These are phyloP conservation scores for Hylaea fasciaria DNA, from an alignment of 2,888 invertebrate genomes.

Conservation along the genomic window DNA sequence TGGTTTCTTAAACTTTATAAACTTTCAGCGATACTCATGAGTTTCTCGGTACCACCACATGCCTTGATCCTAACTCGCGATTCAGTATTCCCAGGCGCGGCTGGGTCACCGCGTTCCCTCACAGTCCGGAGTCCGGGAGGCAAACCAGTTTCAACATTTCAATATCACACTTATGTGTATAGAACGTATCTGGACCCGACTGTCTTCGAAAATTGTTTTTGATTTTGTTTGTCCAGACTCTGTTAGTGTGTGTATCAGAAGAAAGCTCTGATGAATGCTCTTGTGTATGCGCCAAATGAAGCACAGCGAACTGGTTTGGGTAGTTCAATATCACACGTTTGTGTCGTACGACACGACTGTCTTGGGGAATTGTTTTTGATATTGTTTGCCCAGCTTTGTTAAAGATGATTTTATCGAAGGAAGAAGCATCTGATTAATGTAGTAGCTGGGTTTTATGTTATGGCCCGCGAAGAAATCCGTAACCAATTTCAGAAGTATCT, in stretches of 20 bases:
- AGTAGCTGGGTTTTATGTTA: too few relatives aligned
- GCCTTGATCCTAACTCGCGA: slow-evolving; percentile 67
- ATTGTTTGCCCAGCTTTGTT: not conserved
- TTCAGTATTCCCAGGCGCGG: slow-evolving; percentile 70
- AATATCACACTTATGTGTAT: slow-evolving; percentile 70
- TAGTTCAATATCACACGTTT: slow-evolving; percentile 74
- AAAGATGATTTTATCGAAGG: not conserved
- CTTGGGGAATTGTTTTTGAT: not conserved
- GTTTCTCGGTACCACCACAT: slow-evolving; percentile 27
- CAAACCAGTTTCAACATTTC: slow-evolving; percentile 82
- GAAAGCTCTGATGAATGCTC: not conserved
- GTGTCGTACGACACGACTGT: not conserved
- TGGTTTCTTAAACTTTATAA: too few relatives aligned
- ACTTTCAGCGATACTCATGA: not conserved
- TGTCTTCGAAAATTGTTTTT: slow-evolving; percentile 44
- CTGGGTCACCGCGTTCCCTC: slow-evolving; percentile 77
- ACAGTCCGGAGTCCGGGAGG: slow-evolving; percentile 50
- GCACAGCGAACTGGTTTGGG: slow-evolving; percentile 76
- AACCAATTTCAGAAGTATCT: too few relatives aligned
- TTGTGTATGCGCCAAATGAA: slow-evolving; percentile 17
- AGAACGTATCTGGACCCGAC: slow-evolving; percentile 19
- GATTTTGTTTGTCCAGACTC: slow-evolving; percentile 44
- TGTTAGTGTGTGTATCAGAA: slow-evolving; percentile 10
- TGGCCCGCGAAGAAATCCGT: too few relatives aligned
- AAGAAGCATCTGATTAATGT: too few relatives aligned